Evolutionary conservation across 1,140 invertebrate genomes (phyloP), one percentile per base, ranked within the genome.

Genomic region (Drosophila kikkawai): DNA sequence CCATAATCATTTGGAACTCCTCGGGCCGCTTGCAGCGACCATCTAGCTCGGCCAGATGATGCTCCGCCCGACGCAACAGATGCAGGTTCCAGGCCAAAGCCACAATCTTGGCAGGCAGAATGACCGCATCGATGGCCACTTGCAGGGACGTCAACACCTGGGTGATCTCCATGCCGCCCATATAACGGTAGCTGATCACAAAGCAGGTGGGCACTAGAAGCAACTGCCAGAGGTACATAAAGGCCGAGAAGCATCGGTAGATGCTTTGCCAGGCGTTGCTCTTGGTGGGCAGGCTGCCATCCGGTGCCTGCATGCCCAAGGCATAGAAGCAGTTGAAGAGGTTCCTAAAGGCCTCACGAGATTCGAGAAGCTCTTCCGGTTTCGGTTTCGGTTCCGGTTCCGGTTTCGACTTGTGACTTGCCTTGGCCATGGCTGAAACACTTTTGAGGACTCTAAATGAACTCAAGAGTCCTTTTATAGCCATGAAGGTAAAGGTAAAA

Each of bases 71-170:
- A 0, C 79, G 66, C 34, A 86, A n/a, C 41, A 61, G 22, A 0
- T 57, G 55, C n/a, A 83, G 29, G 6, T 68, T 55, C 36, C 66
- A 81, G 36, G 47, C 78, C 56, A 86, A 15, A 0, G 73, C 56
- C 45, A 83, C 57, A 1, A 84, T 78, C 57, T 86, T 86, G n/a
- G 64, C 70, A 0, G 82, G 71, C 57, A 80, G 68, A 1, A 76
- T 74, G 29, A 70, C 69, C 1, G 71, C 74, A 69, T 86, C 66
- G 56, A 86, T 83, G 39, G 69, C 78, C 45, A 86, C 82, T 34
- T 78, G 75, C 5, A 80, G 32, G 13, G 82, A 85, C 19, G 82
- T 85, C 17, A 85, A 34, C n/a, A 85, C 51, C 50, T 78, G 74
- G 29, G 74, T 80, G 39, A 78, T 77, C 29, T 75, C 74, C 68